These are phyloP conservation scores for Drosophila nikananu DNA, from an alignment of 1,140 invertebrate species.

Conservation along the genomic window DNA sequence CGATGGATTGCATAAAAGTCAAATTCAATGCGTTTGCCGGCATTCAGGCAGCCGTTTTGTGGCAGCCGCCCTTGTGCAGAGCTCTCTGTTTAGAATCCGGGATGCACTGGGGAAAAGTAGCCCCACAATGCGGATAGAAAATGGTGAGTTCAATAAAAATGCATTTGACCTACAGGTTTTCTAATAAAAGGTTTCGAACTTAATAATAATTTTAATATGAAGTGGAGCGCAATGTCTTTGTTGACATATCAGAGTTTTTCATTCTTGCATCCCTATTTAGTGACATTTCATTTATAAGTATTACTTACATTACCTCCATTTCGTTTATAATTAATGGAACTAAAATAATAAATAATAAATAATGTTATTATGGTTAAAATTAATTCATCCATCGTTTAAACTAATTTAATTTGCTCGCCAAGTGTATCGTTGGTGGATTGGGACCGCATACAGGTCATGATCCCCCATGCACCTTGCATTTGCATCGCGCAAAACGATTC, in stretches of 20 bases:
- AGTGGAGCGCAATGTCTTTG: not conserved
- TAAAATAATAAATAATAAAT: not conserved
- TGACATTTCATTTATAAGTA: not conserved
- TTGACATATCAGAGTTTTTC: not conserved
- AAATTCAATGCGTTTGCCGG: conserved; percentile 33
- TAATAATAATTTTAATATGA: not conserved
- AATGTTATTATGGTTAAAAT: not conserved
- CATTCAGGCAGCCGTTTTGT: conserved; percentile 32
- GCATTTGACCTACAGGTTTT: not conserved
- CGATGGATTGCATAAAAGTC: conserved; percentile 63
- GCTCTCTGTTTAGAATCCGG: conserved; percentile 11
- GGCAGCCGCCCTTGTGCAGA: conserved; percentile 31
- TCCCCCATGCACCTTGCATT: conserved; percentile 37
- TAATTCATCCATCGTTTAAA: not conserved
- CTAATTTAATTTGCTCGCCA: not conserved
- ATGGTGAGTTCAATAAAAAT: not conserved
- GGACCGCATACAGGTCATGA: conserved; percentile 25
- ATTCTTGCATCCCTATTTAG: not conserved
- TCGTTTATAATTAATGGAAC: not conserved
- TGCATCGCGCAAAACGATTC: conserved; percentile 57
- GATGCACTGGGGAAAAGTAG: conserved; percentile 1
- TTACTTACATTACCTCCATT: not conserved
- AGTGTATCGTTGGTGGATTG: conserved; percentile 10
- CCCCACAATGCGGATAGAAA: not conserved
- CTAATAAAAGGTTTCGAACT: not conserved